Evolutionary conservation across 2,797 vertebrate genomes (phyloP).

Genomic region (Etheostoma nigrum): DNA sequence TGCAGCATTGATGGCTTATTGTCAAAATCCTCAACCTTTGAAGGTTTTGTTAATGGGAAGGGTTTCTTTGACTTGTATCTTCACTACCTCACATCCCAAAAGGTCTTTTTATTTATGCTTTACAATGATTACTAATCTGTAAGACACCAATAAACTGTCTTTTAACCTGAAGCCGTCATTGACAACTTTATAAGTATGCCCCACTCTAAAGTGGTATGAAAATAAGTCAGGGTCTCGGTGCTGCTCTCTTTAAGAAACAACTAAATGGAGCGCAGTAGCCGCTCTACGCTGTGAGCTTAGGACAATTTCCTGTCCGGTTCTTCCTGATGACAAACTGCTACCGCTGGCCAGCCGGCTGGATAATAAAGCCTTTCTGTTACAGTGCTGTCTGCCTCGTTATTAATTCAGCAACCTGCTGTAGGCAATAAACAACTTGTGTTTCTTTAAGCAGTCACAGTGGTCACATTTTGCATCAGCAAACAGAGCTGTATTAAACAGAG

Average conservation of each 20-base stretch:
- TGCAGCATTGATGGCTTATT: conserved; percentile 6
- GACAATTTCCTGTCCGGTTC: conserved; percentile 38
- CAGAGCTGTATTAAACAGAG: conserved; percentile 17
- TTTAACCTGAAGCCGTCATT: background rate
- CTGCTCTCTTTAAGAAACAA: conserved; percentile 6
- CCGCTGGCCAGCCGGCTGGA: conserved; percentile 29
- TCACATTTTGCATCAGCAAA: conserved; percentile 40
- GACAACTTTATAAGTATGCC: background rate
- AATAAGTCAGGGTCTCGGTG: conserved; percentile 9
- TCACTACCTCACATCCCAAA: background rate
- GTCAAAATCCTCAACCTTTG: conserved; percentile 11
- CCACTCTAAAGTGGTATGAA: background rate
- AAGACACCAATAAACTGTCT: background rate
- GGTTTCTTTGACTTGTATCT: conserved; percentile 9
- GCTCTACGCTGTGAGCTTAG: conserved; percentile 20
- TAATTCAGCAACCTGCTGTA: conserved; percentile 61
- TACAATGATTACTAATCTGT: background rate
- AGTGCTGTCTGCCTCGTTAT: conserved; percentile 50
- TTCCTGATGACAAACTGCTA: conserved; percentile 27
- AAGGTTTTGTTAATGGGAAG: conserved; percentile 1
- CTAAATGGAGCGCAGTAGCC: conserved; percentile 20
- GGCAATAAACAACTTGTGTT: conserved; percentile 54
- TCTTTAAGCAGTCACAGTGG: conserved; percentile 40
- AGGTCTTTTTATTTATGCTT: background rate
- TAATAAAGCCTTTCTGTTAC: conserved; percentile 51